Evolutionary conservation across 1,140 invertebrate genomes (phyloP).

Genomic region (Plutomurus gul): DNA sequence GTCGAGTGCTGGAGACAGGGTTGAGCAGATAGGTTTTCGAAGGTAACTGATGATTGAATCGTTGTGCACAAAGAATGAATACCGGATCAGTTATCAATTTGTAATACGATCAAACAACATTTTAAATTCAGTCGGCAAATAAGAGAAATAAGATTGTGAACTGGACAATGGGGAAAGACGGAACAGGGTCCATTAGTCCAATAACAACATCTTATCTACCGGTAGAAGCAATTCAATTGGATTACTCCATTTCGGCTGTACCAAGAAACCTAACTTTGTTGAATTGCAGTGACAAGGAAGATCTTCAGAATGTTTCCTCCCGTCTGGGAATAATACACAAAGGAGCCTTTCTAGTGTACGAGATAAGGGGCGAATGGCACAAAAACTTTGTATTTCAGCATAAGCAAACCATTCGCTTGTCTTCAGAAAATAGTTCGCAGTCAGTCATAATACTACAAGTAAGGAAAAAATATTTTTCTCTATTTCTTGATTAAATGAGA

Average conservation of each 20-base stretch:
- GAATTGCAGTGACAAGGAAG: not conserved
- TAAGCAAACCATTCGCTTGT: slow-evolving; percentile 14
- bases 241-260: slow-evolving; percentile 27
- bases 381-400: not conserved
- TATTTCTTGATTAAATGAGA: not conserved
- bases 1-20: no score
- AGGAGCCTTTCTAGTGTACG: slow-evolving; percentile 31
- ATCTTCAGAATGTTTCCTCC: slow-evolving; percentile 1
- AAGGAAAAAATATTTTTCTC: not conserved
- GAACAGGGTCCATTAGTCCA: not conserved
- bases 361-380: slow-evolving; percentile 13
- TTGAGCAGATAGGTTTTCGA: no score
- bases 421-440: not conserved
- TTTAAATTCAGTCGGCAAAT: not conserved
- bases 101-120: no score
- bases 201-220: not conserved
- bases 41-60: no score
- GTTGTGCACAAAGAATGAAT: no score
- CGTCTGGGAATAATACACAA: slow-evolving; percentile 32
- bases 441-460: not conserved
- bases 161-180: not conserved
- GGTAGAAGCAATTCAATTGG: not conserved
- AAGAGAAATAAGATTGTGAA: no score
- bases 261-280: slow-evolving; percentile 8
- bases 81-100: no score